Percentiles rank a stretch among this genome's conserved stretches.
phyloP scores from a whole-genome alignment of 2,113 vertebrate genomes.

The Takifugu bimaculatus region DNA sequence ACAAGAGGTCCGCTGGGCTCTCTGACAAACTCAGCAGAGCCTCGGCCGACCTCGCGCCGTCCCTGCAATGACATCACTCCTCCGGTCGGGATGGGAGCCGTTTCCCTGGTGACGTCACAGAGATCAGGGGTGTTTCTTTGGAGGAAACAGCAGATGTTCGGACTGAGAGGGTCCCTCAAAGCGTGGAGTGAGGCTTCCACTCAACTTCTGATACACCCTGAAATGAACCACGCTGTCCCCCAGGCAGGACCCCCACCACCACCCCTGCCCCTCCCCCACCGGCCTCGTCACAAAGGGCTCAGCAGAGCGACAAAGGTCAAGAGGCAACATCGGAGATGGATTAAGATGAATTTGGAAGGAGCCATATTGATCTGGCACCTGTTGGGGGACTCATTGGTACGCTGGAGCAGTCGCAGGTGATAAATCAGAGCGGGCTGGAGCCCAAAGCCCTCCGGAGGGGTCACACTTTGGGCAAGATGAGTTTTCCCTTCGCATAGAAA shows the following conservation, averaged over 20 bases:
- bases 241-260: background rate
- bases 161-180: slow-evolving; percentile 9
- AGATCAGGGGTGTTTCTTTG: slow-evolving; percentile 33
- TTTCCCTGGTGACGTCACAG: slow-evolving; percentile 48
- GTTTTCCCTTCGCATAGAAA: too few relatives aligned
- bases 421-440: background rate
- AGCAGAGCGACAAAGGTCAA: slow-evolving; percentile 34
- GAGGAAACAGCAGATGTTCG: slow-evolving; percentile 36
- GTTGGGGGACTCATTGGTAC: slow-evolving; percentile 44
- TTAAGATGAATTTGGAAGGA: slow-evolving; percentile 45
- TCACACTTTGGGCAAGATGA: too few relatives aligned
- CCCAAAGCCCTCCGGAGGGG: background rate
- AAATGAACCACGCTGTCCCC: background rate
- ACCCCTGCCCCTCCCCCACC: too few relatives aligned
- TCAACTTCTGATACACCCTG: background rate
- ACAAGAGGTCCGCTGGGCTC: slow-evolving; percentile 8
- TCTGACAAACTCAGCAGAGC: slow-evolving; percentile 45
- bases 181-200: background rate
- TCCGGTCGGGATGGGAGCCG: slow-evolving; percentile 27
- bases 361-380: slow-evolving; percentile 49
- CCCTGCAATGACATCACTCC: slow-evolving; percentile 60
- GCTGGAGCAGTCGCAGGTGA: slow-evolving; percentile 21
- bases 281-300: too few relatives aligned
- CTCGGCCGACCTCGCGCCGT: slow-evolving; percentile 44
- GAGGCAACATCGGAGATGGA: slow-evolving; percentile 43